phyloP scores from a whole-genome alignment of 2,113 vertebrate species.

The Campylomormyrus numenius region DNA sequence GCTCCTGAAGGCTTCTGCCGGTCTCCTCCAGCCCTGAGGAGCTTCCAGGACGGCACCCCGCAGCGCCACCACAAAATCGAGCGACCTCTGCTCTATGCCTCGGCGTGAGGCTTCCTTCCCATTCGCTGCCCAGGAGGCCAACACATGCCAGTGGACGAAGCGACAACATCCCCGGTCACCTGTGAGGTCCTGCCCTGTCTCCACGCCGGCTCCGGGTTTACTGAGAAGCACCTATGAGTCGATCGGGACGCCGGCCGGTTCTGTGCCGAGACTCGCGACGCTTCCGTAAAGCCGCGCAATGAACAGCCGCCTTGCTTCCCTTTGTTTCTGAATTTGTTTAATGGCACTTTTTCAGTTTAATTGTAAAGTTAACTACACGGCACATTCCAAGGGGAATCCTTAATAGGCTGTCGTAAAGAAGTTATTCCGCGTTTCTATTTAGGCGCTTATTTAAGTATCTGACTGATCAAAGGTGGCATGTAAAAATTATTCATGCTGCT shows the following conservation, averaged over 20 bases:
- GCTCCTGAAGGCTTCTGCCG: constrained; percentile 14
- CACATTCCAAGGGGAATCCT: background rate
- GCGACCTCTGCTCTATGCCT: background rate
- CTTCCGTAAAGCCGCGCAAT: background rate
- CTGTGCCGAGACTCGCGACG: background rate
- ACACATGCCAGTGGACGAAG: background rate
- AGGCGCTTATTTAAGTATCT: background rate
- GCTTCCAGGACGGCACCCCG: background rate
- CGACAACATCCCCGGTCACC: background rate
- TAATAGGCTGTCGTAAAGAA: background rate
- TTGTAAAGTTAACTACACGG: background rate
- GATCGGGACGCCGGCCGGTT: background rate
- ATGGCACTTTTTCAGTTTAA: background rate
- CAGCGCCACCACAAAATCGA: background rate
- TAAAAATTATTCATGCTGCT: constrained; percentile 5
- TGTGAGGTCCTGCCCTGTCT: background rate
- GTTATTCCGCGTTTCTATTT: background rate
- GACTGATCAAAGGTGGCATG: background rate
- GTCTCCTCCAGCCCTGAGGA: constrained; percentile 4
- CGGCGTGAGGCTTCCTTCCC: background rate
- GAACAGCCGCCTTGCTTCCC: background rate
- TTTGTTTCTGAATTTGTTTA: background rate
- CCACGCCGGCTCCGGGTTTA: background rate
- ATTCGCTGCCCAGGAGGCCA: background rate
- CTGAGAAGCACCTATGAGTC: background rate